A percentile compares a stretch with the other conserved stretches of the same genome.
These are phyloP conservation scores for Drosophila neotestacea DNA, from an alignment of 2,888 invertebrate species.

Conservation along the genomic window DNA sequence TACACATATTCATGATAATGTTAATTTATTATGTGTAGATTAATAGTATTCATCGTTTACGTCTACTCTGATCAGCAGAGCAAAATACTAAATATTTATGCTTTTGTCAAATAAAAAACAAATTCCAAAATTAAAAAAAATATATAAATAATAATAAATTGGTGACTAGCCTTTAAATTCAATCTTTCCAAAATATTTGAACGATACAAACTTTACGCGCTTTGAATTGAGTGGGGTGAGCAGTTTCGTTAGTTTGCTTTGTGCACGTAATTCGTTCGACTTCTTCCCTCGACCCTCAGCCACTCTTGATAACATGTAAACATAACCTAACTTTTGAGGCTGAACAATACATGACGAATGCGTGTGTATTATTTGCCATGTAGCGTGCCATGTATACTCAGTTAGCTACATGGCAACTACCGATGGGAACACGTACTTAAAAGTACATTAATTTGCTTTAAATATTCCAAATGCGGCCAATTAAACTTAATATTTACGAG, in stretches of 20 bases:
- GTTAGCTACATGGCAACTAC: conserved; percentile 55
- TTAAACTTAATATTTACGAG: not conserved
- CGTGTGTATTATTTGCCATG: conserved; percentile 46
- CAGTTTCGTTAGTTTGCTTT: conserved; percentile 42
- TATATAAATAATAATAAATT: not conserved
- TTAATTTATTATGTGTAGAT: no score
- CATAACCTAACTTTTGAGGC: conserved; percentile 64
- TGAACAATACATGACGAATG: conserved; percentile 58
- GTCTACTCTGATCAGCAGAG: no score
- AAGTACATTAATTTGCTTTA: conserved; percentile 5
- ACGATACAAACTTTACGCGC: conserved; percentile 5
- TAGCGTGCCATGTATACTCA: conserved; percentile 61
- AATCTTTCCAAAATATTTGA: not conserved
- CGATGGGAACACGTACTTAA: conserved; percentile 20
- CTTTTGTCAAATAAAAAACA: not conserved
- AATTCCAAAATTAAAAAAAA: not conserved
- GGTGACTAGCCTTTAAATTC: no score
- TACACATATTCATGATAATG: no score
- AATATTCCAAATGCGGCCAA: not conserved
- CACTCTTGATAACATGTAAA: conserved; percentile 52
- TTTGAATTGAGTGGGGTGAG: conserved; percentile 10
- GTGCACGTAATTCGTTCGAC: conserved; percentile 48
- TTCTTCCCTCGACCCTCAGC: conserved; percentile 28
- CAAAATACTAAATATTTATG: no score
- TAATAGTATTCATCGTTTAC: no score